phyloP scores from a whole-genome alignment of 2,888 invertebrate species.

The Pammene fasciana region DNA sequence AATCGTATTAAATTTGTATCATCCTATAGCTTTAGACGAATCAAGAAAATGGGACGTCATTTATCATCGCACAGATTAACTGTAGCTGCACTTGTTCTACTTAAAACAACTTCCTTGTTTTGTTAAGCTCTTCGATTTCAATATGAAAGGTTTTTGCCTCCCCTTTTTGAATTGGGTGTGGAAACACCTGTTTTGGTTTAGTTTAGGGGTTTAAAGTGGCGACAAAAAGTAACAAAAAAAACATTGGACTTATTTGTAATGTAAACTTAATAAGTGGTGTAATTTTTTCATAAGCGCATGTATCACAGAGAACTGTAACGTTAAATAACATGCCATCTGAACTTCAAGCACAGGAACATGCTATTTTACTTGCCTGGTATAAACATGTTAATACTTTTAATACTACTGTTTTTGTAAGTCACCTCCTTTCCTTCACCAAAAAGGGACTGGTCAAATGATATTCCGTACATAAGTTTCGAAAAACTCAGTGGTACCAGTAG shows the following conservation, averaged over 20 bases:
- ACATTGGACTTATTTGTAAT: constrained; percentile 11
- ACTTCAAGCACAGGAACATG: too few relatives aligned
- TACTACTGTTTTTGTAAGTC: too few relatives aligned
- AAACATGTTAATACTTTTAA: too few relatives aligned
- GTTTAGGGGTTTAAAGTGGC: constrained; percentile 30
- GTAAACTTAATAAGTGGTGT: neutral
- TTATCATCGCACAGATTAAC: constrained; percentile 73
- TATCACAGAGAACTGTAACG: neutral
- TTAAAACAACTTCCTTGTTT: constrained; percentile 56
- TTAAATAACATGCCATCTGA: neutral
- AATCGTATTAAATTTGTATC: constrained; percentile 35
- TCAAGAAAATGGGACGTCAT: constrained; percentile 66
- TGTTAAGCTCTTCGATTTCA: constrained; percentile 42
- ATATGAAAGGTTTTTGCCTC: constrained; percentile 25
- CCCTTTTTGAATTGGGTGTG: constrained; percentile 23
- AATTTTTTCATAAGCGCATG: neutral
- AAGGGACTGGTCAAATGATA: too few relatives aligned
- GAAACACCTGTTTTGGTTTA: constrained; percentile 40
- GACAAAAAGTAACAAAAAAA: constrained; percentile 10
- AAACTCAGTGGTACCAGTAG: too few relatives aligned
- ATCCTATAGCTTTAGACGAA: constrained; percentile 58
- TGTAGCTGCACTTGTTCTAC: constrained; percentile 68
- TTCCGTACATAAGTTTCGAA: too few relatives aligned
- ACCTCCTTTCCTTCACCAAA: too few relatives aligned
- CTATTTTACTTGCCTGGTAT: too few relatives aligned